A percentile compares a stretch with the other conserved stretches of the same genome.
Evolutionary conservation across 2,113 vertebrate species (phyloP).

Genomic region (Seriola rivoliana): DNA sequence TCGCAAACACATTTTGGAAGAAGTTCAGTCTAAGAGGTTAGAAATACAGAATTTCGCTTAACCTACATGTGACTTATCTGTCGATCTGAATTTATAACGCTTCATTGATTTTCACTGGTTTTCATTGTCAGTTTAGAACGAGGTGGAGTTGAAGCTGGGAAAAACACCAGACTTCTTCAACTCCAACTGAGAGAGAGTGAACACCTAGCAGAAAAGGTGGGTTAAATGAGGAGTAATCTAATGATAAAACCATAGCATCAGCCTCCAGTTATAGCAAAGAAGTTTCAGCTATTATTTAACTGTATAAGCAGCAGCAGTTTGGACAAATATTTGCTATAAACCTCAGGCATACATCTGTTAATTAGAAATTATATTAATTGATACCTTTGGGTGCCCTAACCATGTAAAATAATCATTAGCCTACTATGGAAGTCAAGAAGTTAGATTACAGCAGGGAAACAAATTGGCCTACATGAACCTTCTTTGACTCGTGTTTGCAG

Average conservation of each 20-base stretch:
- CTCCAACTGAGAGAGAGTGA: conserved; percentile 79
- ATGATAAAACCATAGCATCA: not conserved
- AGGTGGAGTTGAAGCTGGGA: conserved; percentile 46
- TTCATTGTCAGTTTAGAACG: conserved; percentile 35
- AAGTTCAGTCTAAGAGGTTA: conserved; percentile 64
- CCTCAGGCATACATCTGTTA: not conserved
- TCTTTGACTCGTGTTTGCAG: not conserved
- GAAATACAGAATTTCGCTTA: not conserved
- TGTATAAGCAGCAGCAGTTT: not conserved
- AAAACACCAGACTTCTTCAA: conserved; percentile 55
- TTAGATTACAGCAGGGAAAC: not conserved
- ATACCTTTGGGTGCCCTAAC: not conserved
- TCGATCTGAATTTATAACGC: not conserved
- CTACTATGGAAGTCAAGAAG: not conserved
- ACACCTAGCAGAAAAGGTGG: conserved; percentile 78
- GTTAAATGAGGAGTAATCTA: not conserved
- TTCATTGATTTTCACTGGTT: not conserved
- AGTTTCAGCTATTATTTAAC: not conserved
- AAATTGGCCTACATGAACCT: not conserved
- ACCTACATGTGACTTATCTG: not conserved
- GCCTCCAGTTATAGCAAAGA: not conserved
- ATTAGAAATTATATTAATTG: not conserved
- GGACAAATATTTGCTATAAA: not conserved
- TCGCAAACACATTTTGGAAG: conserved; percentile 71
- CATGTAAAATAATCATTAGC: not conserved